Base-by-base conservation (phyloP, 2,888 invertebrate genomes). In the Cataglyphis cursor region DNA sequence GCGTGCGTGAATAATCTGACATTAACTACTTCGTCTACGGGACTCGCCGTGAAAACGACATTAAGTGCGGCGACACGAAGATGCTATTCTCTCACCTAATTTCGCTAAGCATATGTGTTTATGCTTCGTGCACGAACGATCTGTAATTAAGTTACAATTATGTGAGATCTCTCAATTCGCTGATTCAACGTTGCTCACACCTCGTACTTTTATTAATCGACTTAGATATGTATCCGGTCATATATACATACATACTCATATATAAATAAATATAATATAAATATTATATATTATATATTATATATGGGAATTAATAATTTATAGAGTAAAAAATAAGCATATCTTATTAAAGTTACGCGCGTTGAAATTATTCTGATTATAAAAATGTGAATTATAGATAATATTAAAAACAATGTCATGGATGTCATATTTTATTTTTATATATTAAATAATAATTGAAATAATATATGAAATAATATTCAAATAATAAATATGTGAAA, bases 1-100 rank as follows among this genome's bases (percentile, higher is more conserved):
- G 78, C 78, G 59, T 70, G 78, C 78, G 57, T 70, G 44, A 80
- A 35, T 80, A 80, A 80, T 80, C 72, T 59, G 59, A 70, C 78
- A 80, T 80, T 80, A 80, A 80, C 57, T 80, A 70, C 72, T 44
- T 44, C 72, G 72, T 57, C 59, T 35, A 70, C 44, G 35, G 72
- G 78, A 80, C 78, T 31, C 78, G 31, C 66, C 38, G 70, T 15
- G 78, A 70, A 80, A 80, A 80, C 78, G 78, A 35, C 21, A 24
- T 70, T 80, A 70, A 78, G 35, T 35, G 35, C 44, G 70, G 72
- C 18, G 72, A 80, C 78, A 61, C 72, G 31, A 35, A 70, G 72
- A 70, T 48, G 24, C 18, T 80, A 59, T 31, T 59, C 59, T 80
- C 59, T 80, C 59, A 80, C 24, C 78, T 44, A 78, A 78, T 78